Conservation (phyloP, 1,140 invertebrate species). For the Dinoponera quadriceps region DNA sequence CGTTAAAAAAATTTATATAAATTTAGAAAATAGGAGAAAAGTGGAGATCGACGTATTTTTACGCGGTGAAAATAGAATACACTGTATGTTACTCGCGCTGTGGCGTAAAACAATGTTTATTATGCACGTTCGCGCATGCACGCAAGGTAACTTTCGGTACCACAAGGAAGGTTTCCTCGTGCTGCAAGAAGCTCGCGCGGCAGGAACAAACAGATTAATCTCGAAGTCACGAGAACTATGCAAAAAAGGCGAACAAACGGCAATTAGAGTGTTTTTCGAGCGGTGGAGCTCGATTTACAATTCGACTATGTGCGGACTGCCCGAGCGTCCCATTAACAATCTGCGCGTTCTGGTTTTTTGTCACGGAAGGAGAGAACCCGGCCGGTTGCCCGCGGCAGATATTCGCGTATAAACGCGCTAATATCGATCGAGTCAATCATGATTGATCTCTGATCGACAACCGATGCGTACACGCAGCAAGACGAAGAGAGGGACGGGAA, state of each 20-base stretch:
- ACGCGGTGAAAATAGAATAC: too few species aligned
- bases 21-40: too few species aligned
- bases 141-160: background rate
- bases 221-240: background rate
- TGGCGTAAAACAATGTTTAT: background rate
- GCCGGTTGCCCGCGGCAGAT: background rate
- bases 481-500: too few species aligned
- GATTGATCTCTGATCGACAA: conserved; percentile 52
- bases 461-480: background rate
- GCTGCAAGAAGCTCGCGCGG: background rate
- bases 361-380: background rate
- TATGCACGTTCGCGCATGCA: background rate
- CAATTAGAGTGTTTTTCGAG: background rate
- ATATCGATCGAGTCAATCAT: conserved; percentile 21
- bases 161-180: background rate
- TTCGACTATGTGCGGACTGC: background rate
- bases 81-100: too few species aligned
- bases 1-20: too few species aligned
- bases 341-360: conserved; percentile 24
- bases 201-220: conserved; percentile 32
- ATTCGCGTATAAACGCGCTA: conserved; percentile 2
- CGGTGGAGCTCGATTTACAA: conserved; percentile 4
- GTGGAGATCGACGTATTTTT: too few species aligned
- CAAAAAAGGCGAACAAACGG: background rate
- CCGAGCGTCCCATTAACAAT: conserved; percentile 25